These are phyloP conservation scores for Amiota mariae DNA, from an alignment of 2,888 invertebrate species.

Conservation along the genomic window DNA sequence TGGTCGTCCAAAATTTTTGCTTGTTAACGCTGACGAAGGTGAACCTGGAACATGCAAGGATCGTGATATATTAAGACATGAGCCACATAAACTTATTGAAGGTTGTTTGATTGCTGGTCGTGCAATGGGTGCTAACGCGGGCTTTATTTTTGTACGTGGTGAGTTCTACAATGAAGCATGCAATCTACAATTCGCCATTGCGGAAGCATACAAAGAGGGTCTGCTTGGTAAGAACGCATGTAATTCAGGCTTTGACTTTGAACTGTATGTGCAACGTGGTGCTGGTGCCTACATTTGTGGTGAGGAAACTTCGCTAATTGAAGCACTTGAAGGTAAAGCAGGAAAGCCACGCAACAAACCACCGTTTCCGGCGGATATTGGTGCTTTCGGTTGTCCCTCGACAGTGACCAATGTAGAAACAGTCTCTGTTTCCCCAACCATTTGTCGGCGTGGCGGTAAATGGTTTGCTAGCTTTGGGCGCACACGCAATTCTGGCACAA, in stretches of 20 bases:
- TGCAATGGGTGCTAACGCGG: constrained; percentile 96
- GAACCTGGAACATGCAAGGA: constrained; percentile 99
- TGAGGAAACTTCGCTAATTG: constrained; percentile 98
- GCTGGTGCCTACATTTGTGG: constrained; percentile 79
- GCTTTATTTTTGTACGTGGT: constrained; percentile 98
- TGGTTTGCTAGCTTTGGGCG: constrained; percentile 98
- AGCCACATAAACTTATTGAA: constrained; percentile 95
- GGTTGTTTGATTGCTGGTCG: constrained; percentile 95
- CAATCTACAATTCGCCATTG: constrained; percentile 95
- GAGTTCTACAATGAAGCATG: constrained; percentile 99
- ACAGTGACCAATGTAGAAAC: constrained; percentile 99
- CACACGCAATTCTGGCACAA: constrained; percentile 95
- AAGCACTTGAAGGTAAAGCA: constrained; percentile 97
- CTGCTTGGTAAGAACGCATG: constrained; percentile 79
- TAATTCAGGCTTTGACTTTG: constrained; percentile 91
- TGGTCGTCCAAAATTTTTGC: constrained; percentile 95
- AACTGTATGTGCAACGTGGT: constrained; percentile 95
- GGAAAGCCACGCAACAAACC: constrained; percentile 98
- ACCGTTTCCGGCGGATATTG: constrained; percentile 98
- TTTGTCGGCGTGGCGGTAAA: constrained; percentile 92
- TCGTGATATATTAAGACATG: constrained; percentile 97
- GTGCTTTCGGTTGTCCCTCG: constrained; percentile 97
- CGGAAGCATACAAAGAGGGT: constrained; percentile 87
- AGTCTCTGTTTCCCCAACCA: constrained; percentile 94
- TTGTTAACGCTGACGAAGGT: constrained; percentile 98